Conservation (phyloP, 2,888 invertebrate genomes). For the Ichneumoninae sp. region DNA sequence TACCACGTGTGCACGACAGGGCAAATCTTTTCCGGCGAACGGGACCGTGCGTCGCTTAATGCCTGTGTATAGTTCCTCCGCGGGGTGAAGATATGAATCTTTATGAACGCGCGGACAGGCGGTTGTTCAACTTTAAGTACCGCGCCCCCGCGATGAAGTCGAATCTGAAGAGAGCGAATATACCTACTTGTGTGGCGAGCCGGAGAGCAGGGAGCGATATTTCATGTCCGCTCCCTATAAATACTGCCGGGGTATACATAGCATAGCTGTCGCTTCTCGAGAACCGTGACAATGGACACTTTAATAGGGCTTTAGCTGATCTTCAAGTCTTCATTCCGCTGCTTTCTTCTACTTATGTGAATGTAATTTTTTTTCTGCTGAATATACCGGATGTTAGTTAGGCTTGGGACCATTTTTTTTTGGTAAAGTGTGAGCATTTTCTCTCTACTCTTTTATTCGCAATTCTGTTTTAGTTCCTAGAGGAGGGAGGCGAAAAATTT, state of each 20-base stretch:
- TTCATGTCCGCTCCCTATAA: slow-evolving; percentile 65
- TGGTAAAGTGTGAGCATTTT: no score
- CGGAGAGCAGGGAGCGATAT: slow-evolving; percentile 55
- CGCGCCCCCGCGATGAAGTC: slow-evolving; percentile 53
- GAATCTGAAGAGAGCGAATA: slow-evolving; percentile 63
- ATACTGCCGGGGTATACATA: slow-evolving; percentile 45
- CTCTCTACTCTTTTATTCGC: no score
- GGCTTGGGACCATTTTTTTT: no score
- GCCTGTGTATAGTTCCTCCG: not conserved
- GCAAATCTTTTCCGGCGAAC: slow-evolving; percentile 24
- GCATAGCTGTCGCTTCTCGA: slow-evolving; percentile 26
- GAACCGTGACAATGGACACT: slow-evolving; percentile 37
- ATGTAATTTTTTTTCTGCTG: not conserved
- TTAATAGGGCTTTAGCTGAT: slow-evolving; percentile 14
- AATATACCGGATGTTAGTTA: no score
- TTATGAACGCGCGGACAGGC: slow-evolving; percentile 62
- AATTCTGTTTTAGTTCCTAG: no score
- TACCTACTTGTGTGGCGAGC: slow-evolving; percentile 46
- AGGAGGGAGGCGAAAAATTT: not conserved
- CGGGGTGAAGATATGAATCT: slow-evolving; percentile 61
- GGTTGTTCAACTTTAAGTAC: slow-evolving; percentile 62
- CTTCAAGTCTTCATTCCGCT: slow-evolving; percentile 26
- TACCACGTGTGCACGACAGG: slow-evolving; percentile 36
- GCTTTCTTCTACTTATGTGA: not conserved
- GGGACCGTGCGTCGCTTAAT: not conserved